Evolutionary conservation across 1,140 invertebrate genomes (phyloP).

Genomic region (Microplitis demolitor): DNA sequence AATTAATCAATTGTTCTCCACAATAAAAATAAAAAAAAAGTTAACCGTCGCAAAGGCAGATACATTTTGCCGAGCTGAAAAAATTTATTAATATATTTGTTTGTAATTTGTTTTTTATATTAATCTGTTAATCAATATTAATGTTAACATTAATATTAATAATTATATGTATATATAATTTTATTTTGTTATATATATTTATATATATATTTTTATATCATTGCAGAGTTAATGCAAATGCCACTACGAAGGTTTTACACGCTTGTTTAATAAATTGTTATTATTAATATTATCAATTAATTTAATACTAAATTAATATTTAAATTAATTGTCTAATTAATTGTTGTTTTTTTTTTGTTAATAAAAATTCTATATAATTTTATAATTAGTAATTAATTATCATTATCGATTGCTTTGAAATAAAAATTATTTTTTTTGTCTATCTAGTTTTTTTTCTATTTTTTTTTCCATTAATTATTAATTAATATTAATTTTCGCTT

Average conservation of each 20-base stretch:
- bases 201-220: conserved; percentile 1
- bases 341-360: not conserved
- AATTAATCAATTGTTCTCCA: not conserved
- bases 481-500: not conserved
- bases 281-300: not conserved
- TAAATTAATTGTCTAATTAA: not conserved
- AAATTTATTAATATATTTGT: not conserved
- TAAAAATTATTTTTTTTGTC: conserved; percentile 13
- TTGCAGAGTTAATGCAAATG: conserved; percentile 28
- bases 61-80: conserved; percentile 24
- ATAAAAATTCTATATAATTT: not conserved
- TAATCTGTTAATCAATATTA: not conserved
- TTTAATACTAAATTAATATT: too few relatives aligned
- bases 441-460: too few relatives aligned
- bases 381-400: too few relatives aligned
- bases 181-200: not conserved
- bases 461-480: not conserved
- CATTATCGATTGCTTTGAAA: not conserved
- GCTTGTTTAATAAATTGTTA: too few relatives aligned
- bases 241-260: conserved; percentile 33
- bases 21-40: conserved; percentile 3
- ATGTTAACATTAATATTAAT: not conserved
- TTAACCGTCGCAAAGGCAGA: conserved; percentile 35
- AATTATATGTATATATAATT: not conserved
- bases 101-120: not conserved